phyloP scores from a whole-genome alignment of 2,113 vertebrate species.

The Bubo bubo region DNA sequence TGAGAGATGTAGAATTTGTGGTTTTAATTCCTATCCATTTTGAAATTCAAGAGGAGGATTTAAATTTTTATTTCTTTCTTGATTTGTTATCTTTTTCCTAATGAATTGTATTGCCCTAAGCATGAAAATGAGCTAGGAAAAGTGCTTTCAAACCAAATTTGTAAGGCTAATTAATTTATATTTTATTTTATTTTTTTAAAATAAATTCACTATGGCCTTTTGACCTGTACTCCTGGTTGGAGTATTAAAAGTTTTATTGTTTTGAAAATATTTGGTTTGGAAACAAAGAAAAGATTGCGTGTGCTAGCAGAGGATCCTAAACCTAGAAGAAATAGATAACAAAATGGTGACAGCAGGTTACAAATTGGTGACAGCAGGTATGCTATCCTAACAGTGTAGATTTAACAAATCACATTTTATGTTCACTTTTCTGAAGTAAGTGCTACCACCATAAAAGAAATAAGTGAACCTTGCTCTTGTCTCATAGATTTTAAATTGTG shows the following conservation, averaged over 20 bases:
- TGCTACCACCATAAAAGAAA: background rate
- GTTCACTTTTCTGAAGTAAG: constrained; percentile 47
- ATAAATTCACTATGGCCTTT: background rate
- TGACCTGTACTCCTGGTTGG: too few relatives aligned
- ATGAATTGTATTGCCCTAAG: background rate
- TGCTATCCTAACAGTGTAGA: background rate
- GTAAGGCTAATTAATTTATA: background rate
- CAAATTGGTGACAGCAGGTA: constrained; percentile 57
- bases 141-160: background rate
- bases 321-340: background rate
- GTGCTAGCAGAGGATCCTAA: background rate
- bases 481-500: background rate
- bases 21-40: background rate
- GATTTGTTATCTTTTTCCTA: background rate
- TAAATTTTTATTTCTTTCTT: background rate
- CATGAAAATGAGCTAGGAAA: background rate
- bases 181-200: background rate
- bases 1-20: background rate
- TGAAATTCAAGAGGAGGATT: background rate
- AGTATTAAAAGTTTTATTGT: background rate
- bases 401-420: constrained; percentile 59
- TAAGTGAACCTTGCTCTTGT: background rate
- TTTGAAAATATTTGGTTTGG: background rate
- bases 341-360: constrained; percentile 51
- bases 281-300: background rate